Conservation (phyloP, 2,888 invertebrate genomes). For the Electrophaes corylata region DNA sequence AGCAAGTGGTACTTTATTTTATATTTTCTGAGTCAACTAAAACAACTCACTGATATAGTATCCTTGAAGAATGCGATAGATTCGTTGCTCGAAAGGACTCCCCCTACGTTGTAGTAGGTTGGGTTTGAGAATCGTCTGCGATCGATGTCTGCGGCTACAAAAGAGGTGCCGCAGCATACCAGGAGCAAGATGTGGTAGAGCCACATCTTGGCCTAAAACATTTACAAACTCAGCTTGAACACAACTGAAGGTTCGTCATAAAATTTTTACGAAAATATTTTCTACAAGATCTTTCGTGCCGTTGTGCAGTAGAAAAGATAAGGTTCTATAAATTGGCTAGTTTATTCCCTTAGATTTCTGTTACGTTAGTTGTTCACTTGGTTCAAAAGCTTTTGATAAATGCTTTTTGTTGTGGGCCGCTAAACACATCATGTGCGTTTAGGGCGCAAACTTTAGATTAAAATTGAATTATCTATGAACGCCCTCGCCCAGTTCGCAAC, state of each 20-base stretch:
- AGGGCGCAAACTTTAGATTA: slow-evolving; percentile 55
- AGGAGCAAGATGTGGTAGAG: slow-evolving; percentile 41
- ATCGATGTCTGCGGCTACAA: slow-evolving; percentile 62
- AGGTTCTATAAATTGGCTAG: too few relatives aligned
- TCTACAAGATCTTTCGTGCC: too few relatives aligned
- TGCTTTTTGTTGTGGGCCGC: not conserved
- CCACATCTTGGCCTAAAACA: slow-evolving; percentile 48
- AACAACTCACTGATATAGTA: slow-evolving; percentile 90
- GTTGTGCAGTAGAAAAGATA: not conserved
- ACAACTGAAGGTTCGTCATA: too few relatives aligned
- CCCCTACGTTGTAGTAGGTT: slow-evolving; percentile 93
- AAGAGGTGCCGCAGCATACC: slow-evolving; percentile 37
- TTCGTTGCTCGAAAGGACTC: slow-evolving; percentile 93
- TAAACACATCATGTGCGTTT: slow-evolving; percentile 32
- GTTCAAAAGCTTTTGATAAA: not conserved
- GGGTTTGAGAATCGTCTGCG: slow-evolving; percentile 83
- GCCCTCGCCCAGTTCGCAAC: slow-evolving; percentile 36
- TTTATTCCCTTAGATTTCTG: too few relatives aligned
- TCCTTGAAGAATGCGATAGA: slow-evolving; percentile 92
- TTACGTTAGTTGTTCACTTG: not conserved
- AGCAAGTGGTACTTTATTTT: not conserved
- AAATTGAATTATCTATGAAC: slow-evolving; percentile 54
- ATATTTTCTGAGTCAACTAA: not conserved
- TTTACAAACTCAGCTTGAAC: not conserved
- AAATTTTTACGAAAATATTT: too few relatives aligned